These are phyloP conservation scores for Drosophila lowei DNA, from an alignment of 1,140 invertebrate species.

Conservation along the genomic window DNA sequence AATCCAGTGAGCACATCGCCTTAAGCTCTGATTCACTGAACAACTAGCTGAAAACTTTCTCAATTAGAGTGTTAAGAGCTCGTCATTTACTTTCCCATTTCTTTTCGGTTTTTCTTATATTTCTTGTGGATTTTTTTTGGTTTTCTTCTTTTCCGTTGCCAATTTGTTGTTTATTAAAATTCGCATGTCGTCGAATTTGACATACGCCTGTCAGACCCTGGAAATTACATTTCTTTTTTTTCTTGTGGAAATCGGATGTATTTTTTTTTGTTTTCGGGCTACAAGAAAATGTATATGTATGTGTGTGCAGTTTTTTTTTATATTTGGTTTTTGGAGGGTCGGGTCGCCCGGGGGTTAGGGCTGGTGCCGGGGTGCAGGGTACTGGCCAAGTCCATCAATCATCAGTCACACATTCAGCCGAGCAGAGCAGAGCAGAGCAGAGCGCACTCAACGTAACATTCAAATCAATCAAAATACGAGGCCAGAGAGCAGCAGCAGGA, in stretches of 20 bases:
- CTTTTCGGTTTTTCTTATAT: background rate
- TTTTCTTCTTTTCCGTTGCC: slow-evolving; percentile 26
- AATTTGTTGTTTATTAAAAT: slow-evolving; percentile 64
- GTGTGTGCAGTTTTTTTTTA: slow-evolving; percentile 21
- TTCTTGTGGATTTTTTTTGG: background rate
- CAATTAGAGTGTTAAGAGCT: too few species aligned
- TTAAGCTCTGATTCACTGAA: too few species aligned
- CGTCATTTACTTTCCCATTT: background rate
- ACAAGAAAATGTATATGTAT: slow-evolving; percentile 43
- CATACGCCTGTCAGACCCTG: slow-evolving; percentile 69
- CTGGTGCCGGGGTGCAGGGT: slow-evolving; percentile 3
- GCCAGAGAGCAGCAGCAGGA: too few species aligned
- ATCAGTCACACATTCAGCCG: slow-evolving; percentile 70
- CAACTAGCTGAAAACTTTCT: too few species aligned
- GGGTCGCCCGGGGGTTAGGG: slow-evolving; percentile 26
- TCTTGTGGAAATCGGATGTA: background rate
- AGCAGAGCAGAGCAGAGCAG: slow-evolving; percentile 28
- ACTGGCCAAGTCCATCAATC: slow-evolving; percentile 77
- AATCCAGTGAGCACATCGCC: too few species aligned
- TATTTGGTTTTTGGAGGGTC: slow-evolving; percentile 27
- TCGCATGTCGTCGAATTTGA: slow-evolving; percentile 79
- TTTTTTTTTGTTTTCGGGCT: slow-evolving; percentile 16
- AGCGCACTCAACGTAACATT: slow-evolving; percentile 79
- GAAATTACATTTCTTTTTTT: slow-evolving; percentile 66
- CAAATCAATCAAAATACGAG: slow-evolving; percentile 78